phyloP scores from a whole-genome alignment of 2,113 vertebrate genomes.

The Phyllostomus hastatus region DNA sequence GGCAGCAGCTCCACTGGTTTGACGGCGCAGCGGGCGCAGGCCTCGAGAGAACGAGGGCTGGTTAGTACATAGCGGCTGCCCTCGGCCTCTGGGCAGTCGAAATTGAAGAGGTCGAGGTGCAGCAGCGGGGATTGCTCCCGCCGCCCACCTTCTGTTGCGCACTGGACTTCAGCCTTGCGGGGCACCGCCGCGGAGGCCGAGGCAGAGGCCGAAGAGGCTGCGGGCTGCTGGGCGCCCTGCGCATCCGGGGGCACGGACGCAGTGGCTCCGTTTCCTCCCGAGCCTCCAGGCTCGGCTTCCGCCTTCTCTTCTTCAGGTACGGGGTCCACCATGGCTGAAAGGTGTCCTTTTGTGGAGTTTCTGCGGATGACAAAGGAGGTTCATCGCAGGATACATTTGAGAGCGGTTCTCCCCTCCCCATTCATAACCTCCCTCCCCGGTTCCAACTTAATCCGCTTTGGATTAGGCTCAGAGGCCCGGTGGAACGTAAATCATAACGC shows the following conservation, averaged over 20 bases:
- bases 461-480: conserved; percentile 12
- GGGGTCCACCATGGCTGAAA: conserved; percentile 77
- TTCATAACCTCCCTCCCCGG: not conserved
- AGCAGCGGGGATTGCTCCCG: conserved; percentile 86
- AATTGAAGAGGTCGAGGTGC: conserved; percentile 96
- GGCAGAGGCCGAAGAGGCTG: conserved; percentile 58
- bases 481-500: conserved; percentile 45
- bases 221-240: conserved; percentile 65
- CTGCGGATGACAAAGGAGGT: conserved; percentile 36
- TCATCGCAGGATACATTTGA: conserved; percentile 4
- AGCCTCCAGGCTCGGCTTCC: conserved; percentile 19
- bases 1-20: conserved; percentile 95
- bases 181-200: conserved; percentile 48
- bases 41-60: conserved; percentile 95
- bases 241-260: conserved; percentile 34
- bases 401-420: not conserved
- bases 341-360: conserved; percentile 17
- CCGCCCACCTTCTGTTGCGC: conserved; percentile 66
- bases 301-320: conserved; percentile 69
- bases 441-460: conserved; percentile 56
- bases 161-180: conserved; percentile 47
- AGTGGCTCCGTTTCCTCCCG: conserved; percentile 24
- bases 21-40: conserved; percentile 95
- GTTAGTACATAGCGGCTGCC: conserved; percentile 97
- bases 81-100: conserved; percentile 92